Percentiles rank a stretch among this genome's conserved stretches.
These are phyloP conservation scores for Aegithalos caudatus DNA, from an alignment of 2,113 vertebrate genomes.

Conservation along the genomic window DNA sequence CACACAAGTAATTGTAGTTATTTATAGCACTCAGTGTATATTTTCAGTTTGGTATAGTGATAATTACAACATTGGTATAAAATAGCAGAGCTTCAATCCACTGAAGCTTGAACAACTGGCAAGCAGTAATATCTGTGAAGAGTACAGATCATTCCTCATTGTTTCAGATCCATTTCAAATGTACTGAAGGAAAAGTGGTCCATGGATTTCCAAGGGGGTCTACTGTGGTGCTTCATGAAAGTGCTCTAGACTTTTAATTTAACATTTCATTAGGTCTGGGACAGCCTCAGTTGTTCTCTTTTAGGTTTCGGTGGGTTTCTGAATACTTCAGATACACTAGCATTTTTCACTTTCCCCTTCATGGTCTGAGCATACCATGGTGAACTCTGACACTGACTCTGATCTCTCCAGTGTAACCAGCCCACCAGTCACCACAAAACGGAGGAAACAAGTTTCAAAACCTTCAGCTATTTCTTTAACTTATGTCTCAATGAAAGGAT, in stretches of 20 bases:
- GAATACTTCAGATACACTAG: neutral
- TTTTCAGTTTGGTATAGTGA: neutral
- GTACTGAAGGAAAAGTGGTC: neutral
- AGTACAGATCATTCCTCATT: neutral
- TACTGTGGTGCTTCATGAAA: neutral
- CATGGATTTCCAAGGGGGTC: neutral
- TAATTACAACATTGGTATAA: neutral
- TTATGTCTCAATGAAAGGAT: neutral
- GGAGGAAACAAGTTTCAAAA: neutral
- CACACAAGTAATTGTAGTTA: neutral
- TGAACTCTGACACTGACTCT: neutral
- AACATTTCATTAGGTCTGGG: neutral
- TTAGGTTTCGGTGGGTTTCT: neutral
- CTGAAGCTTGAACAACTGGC: neutral
- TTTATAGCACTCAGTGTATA: neutral
- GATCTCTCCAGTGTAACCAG: neutral
- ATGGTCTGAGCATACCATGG: neutral
- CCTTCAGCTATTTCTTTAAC: neutral
- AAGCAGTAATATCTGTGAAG: neutral
- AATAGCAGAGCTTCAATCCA: neutral
- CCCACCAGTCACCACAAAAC: neutral
- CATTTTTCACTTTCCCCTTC: neutral
- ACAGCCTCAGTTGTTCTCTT: neutral
- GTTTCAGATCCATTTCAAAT: neutral
- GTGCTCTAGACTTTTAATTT: neutral